Conservation (phyloP, 2,888 invertebrate species). For the Torymus aiolomorphi region DNA sequence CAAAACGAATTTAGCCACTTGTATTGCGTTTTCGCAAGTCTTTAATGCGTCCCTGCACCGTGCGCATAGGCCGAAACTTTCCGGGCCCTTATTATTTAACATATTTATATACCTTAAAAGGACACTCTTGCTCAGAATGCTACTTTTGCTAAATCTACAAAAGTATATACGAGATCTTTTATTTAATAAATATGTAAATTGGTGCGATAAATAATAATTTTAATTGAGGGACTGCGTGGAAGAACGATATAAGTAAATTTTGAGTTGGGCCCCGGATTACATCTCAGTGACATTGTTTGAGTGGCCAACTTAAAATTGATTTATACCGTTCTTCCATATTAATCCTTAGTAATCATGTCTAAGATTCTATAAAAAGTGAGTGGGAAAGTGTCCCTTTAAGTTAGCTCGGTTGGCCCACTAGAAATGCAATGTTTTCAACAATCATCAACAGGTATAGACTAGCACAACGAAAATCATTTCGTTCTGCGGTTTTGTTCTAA, state of each 20-base stretch:
- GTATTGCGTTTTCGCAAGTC: neutral
- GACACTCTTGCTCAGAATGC: neutral
- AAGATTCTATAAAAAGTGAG: neutral
- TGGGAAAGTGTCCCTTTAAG: constrained; percentile 1
- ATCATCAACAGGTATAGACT: constrained; percentile 36
- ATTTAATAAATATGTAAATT: constrained; percentile 4
- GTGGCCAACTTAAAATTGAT: too few relatives aligned
- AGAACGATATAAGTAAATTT: too few relatives aligned
- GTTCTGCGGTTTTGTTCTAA: neutral
- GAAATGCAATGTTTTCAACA: constrained; percentile 20
- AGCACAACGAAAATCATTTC: constrained; percentile 28
- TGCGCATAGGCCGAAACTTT: constrained; percentile 24
- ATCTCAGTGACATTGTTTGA: too few relatives aligned
- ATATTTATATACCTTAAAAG: constrained; percentile 7
- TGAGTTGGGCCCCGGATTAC: too few relatives aligned
- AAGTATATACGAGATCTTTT: neutral
- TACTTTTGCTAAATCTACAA: too few relatives aligned
- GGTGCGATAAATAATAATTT: neutral
- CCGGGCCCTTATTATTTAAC: constrained; percentile 8
- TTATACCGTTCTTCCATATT: too few relatives aligned
- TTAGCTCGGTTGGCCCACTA: neutral
- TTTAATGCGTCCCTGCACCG: neutral
- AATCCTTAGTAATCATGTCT: neutral
- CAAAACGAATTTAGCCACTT: neutral
- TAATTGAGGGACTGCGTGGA: neutral